A percentile compares a stretch with the other conserved stretches of the same genome.
phyloP scores from a whole-genome alignment of 2,797 vertebrate genomes.

The Ibycter americanus region DNA sequence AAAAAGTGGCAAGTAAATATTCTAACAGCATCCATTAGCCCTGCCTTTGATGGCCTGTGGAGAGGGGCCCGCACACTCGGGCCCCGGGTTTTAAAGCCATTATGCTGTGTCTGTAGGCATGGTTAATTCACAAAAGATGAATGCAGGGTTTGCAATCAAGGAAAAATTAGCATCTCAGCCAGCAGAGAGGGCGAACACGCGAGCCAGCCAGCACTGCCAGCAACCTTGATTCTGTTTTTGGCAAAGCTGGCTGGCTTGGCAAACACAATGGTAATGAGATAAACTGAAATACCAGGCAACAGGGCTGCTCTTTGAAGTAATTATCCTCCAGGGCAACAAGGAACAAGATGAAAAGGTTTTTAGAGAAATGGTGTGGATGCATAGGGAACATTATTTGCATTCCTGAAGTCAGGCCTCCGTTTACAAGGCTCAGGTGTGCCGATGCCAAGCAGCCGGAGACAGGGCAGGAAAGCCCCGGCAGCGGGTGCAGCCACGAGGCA shows the following conservation, averaged over 20 bases:
- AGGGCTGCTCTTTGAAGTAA: slow-evolving; percentile 73
- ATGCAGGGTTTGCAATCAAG: slow-evolving; percentile 74
- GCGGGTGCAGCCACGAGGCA: background rate
- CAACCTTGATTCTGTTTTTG: slow-evolving; percentile 72
- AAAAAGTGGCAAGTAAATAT: slow-evolving; percentile 62
- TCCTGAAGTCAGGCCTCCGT: background rate
- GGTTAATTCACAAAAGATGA: slow-evolving; percentile 69
- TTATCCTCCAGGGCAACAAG: slow-evolving; percentile 72
- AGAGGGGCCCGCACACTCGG: background rate
- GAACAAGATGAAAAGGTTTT: slow-evolving; percentile 68
- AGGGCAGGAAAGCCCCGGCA: background rate
- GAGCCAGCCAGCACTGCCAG: slow-evolving; percentile 64
- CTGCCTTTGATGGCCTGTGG: slow-evolving; percentile 20
- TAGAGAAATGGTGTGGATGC: slow-evolving; percentile 40
- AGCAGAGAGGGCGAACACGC: slow-evolving; percentile 32
- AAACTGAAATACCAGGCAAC: slow-evolving; percentile 67
- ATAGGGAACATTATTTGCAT: slow-evolving; percentile 49
- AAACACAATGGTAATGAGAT: slow-evolving; percentile 63
- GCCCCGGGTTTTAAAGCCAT: slow-evolving; percentile 23
- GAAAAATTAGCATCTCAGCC: slow-evolving; percentile 64
- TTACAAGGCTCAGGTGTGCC: background rate
- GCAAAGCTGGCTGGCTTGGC: slow-evolving; percentile 70
- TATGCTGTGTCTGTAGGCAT: slow-evolving; percentile 48
- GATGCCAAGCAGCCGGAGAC: background rate
- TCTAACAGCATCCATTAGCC: slow-evolving; percentile 69